These are phyloP conservation scores for Spilogale gracilis DNA, from an alignment of 2,113 vertebrate species.

Conservation along the genomic window DNA sequence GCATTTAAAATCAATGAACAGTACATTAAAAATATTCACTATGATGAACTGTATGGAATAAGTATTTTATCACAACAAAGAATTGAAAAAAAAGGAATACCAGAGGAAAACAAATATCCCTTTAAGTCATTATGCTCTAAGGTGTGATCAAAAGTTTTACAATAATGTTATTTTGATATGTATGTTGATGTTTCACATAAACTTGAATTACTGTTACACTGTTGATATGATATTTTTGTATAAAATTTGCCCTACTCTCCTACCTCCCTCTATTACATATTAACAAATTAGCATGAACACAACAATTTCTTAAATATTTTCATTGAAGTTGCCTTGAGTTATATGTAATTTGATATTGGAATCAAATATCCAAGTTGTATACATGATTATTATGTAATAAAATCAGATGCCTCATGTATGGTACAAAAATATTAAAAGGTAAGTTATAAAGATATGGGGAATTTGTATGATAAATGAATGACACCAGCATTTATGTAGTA, in stretches of 20 bases:
- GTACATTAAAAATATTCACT: background rate
- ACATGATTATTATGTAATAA: background rate
- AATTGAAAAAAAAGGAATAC: background rate
- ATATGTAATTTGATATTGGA: background rate
- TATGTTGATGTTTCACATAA: background rate
- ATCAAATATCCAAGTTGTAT: background rate
- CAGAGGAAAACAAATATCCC: background rate
- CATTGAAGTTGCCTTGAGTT: background rate
- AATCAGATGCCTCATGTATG: background rate
- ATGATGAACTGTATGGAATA: background rate
- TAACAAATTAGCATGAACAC: background rate
- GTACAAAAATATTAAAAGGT: background rate
- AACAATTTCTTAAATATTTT: background rate
- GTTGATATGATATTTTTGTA: background rate
- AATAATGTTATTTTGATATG: background rate
- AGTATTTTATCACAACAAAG: background rate
- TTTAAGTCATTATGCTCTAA: background rate
- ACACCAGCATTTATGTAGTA: background rate
- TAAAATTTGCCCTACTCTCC: background rate
- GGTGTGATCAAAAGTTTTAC: background rate
- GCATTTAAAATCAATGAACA: background rate
- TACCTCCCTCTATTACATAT: background rate
- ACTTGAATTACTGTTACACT: background rate
- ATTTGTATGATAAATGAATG: background rate
- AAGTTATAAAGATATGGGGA: background rate